Conservation (phyloP, 2,888 invertebrate genomes). For the Cantharis flavilabris region DNA sequence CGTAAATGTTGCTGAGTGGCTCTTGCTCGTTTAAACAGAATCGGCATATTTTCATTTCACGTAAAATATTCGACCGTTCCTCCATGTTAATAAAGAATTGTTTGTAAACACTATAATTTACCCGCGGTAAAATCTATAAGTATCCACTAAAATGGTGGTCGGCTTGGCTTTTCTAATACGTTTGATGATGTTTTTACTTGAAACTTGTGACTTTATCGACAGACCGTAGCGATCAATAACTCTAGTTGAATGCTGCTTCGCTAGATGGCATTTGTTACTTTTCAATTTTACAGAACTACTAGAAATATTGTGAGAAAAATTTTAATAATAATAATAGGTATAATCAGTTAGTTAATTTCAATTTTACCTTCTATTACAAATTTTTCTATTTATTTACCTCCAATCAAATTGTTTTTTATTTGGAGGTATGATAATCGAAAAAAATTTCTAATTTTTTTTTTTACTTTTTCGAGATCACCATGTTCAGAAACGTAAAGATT, state of each 20-base stretch:
- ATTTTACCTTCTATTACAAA: too few species aligned
- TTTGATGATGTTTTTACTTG: neutral
- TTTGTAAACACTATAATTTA: conserved; percentile 12
- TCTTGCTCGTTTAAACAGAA: conserved; percentile 72
- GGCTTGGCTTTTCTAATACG: conserved; percentile 43
- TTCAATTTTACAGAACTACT: neutral
- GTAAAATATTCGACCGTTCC: conserved; percentile 63
- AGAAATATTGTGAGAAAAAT: too few species aligned
- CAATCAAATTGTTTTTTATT: too few species aligned
- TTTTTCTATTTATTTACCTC: too few species aligned
- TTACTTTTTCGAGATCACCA: too few species aligned
- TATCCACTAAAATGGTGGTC: conserved; percentile 48
- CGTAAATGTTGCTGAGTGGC: conserved; percentile 69
- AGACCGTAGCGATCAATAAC: conserved; percentile 29
- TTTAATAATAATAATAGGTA: too few species aligned
- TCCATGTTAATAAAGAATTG: conserved; percentile 58
- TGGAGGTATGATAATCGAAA: too few species aligned
- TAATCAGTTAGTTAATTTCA: too few species aligned
- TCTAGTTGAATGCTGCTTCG: neutral
- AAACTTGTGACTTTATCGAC: conserved; percentile 26
- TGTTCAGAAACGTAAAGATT: too few species aligned
- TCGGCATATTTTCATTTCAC: conserved; percentile 70
- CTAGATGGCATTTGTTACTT: neutral
- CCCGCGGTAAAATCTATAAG: conserved; percentile 38
- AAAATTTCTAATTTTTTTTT: too few species aligned